A percentile compares a stretch with the other conserved stretches of the same genome.
phyloP scores from a whole-genome alignment of 2,888 invertebrate species.

The Kuschelorhynchus macadamiae region DNA sequence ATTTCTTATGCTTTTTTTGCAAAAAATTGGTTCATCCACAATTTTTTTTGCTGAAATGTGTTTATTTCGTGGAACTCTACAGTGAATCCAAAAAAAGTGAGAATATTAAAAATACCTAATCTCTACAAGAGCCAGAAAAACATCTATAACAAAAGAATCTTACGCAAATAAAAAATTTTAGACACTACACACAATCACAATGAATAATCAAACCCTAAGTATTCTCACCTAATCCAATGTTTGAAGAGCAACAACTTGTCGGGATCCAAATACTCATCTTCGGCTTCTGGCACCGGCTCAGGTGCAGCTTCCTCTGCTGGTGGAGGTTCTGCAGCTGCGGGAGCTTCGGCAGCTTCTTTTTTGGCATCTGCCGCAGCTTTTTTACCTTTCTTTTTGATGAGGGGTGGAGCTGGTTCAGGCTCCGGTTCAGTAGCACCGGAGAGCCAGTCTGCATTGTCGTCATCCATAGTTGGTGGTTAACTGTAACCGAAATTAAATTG shows the following conservation, averaged over 20 bases:
- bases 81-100: no score
- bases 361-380: no score
- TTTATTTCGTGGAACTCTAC: no score
- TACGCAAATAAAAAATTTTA: no score
- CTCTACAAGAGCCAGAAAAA: no score
- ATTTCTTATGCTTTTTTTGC: no score
- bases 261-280: conserved; percentile 71
- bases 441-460: conserved; percentile 61
- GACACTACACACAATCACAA: no score
- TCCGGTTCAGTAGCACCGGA: conserved; percentile 33
- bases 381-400: conserved; percentile 17
- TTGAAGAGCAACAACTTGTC: conserved; percentile 80
- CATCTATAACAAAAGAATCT: no score
- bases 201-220: no score
- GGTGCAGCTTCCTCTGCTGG: conserved; percentile 54
- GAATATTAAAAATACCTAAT: no score
- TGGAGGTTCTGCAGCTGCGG: conserved; percentile 44
- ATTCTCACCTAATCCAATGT: conserved; percentile 83
- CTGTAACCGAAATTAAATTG: background rate
- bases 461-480: conserved; percentile 50
- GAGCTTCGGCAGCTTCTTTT: conserved; percentile 44
- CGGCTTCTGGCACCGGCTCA: conserved; percentile 68
- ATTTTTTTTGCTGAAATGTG: no score
- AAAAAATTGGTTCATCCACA: no score
- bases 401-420: conserved; percentile 44